A percentile compares a stretch with the other conserved stretches of the same genome.
phyloP scores from a whole-genome alignment of 2,888 invertebrate species.

The Aphrophora alni region DNA sequence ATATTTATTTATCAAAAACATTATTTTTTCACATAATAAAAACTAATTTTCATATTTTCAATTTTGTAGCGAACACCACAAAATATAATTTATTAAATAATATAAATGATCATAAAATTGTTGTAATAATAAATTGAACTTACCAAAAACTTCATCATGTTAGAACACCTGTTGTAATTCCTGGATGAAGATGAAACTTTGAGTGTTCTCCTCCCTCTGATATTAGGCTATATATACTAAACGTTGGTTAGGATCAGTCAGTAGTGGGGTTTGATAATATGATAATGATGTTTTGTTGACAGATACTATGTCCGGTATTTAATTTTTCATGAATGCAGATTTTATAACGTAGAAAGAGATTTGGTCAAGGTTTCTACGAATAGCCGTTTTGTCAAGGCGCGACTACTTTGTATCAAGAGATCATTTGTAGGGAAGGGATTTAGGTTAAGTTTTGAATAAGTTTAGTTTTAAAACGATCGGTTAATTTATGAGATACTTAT shows the following conservation, averaged over 20 bases:
- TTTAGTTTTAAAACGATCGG: too few species aligned
- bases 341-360: not conserved
- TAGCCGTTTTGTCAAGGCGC: not conserved
- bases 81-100: too few species aligned
- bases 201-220: not conserved
- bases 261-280: slow-evolving; percentile 9
- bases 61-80: too few species aligned
- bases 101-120: too few species aligned
- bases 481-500: too few species aligned
- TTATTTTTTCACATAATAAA: too few species aligned
- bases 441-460: not conserved
- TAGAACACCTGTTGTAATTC: not conserved
- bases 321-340: slow-evolving; percentile 1
- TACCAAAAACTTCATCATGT: slow-evolving; percentile 31
- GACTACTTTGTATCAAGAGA: not conserved
- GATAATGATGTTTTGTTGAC: not conserved
- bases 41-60: too few species aligned
- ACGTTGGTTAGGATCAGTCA: not conserved
- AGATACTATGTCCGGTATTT: not conserved
- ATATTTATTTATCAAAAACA: too few species aligned
- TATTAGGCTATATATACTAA: not conserved
- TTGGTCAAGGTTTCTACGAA: not conserved
- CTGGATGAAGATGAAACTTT: not conserved
- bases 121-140: not conserved
- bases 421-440: not conserved